These are phyloP conservation scores for Timema cristinae DNA, from an alignment of 2,888 invertebrate genomes.

Conservation along the genomic window DNA sequence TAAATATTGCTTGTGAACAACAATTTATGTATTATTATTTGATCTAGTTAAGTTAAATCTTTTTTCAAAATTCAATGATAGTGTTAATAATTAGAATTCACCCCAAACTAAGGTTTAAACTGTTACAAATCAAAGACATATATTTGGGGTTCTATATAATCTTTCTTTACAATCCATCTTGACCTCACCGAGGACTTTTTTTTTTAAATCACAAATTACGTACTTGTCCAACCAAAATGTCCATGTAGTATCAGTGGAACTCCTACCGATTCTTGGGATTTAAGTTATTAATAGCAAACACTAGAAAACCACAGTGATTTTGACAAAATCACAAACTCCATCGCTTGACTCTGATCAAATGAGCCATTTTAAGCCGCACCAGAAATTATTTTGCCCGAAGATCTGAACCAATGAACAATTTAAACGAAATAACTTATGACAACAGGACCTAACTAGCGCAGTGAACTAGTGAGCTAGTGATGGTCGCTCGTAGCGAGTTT, in stretches of 20 bases:
- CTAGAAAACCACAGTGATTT: conserved; percentile 41
- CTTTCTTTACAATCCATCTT: neutral
- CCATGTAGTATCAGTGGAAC: conserved; percentile 55
- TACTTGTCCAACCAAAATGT: conserved; percentile 60
- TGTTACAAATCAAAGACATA: neutral
- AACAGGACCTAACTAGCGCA: too few relatives aligned
- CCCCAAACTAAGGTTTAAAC: too few relatives aligned
- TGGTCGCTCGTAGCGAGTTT: too few relatives aligned
- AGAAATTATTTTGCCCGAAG: too few relatives aligned
- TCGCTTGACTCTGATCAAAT: conserved; percentile 22
- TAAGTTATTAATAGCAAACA: conserved; percentile 39
- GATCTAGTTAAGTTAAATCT: too few relatives aligned
- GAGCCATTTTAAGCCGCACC: conserved; percentile 32
- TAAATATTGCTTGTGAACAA: too few relatives aligned
- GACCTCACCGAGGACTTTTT: neutral
- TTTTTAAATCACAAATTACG: conserved; percentile 30
- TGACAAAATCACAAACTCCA: conserved; percentile 35
- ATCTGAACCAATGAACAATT: too few relatives aligned
- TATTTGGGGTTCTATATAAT: neutral
- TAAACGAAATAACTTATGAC: too few relatives aligned
- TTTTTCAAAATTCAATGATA: too few relatives aligned
- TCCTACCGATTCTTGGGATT: conserved; percentile 39
- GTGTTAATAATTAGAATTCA: too few relatives aligned
- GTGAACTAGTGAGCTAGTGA: too few relatives aligned
- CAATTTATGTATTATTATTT: too few relatives aligned